Evolutionary conservation across 30 jellyfish, hydroid and myxozoan species (phyloP).

Genomic region (Aurelia aurita complex sp. Pacific): DNA sequence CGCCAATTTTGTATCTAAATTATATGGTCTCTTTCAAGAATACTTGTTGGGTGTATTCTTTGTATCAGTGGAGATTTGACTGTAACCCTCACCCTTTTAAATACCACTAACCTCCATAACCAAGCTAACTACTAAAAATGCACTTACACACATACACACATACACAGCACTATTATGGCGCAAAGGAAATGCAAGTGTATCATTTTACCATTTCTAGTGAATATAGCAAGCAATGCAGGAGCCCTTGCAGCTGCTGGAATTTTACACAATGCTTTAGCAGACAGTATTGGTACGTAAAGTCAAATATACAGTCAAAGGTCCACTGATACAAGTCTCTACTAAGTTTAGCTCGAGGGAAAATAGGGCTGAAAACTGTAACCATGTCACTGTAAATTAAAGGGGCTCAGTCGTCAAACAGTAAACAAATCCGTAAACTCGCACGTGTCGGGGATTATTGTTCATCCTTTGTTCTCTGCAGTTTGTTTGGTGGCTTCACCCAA

Average conservation of each 20-base stretch:
- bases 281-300: conserved; percentile 72
- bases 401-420: no score
- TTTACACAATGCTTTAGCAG: conserved; percentile 61
- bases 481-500: no score
- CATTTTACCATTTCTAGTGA: conserved; percentile 68
- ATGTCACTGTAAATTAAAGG: no score
- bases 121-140: conserved; percentile 1
- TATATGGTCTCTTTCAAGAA: no score
- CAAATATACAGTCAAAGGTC: conserved; percentile 40
- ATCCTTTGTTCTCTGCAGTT: no score
- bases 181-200: not conserved
- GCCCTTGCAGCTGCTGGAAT: conserved; percentile 76
- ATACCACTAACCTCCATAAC: conserved; percentile 1
- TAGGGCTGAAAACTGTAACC: no score
- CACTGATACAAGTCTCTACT: conserved; percentile 38
- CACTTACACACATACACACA: no score
- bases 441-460: no score
- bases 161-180: no score
- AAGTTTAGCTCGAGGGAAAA: no score
- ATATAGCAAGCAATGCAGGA: conserved; percentile 55
- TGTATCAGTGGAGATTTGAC: conserved; percentile 73
- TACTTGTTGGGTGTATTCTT: not conserved
- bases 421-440: no score
- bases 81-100: not conserved
- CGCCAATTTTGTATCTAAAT: no score